Percentiles rank a stretch among this genome's conserved stretches.
These are phyloP conservation scores for Lepus europaeus DNA, from an alignment of 2,113 vertebrate species.

Conservation along the genomic window DNA sequence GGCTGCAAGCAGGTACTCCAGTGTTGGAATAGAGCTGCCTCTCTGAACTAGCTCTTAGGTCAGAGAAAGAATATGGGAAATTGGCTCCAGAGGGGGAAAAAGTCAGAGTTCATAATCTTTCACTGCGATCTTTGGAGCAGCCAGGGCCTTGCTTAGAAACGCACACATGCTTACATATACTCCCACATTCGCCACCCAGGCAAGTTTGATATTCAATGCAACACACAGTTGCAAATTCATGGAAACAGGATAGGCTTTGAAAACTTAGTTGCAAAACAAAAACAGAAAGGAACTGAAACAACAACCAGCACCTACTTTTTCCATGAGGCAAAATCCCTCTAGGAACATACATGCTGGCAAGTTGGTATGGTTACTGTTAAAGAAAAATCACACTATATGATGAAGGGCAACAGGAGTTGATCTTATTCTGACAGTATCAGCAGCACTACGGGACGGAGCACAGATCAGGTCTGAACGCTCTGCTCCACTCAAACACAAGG, in stretches of 20 bases:
- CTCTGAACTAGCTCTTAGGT: not conserved
- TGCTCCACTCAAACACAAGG: not conserved
- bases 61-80: not conserved
- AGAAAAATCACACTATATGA: not conserved
- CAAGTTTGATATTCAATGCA: slow-evolving; percentile 67
- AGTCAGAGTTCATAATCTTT: not conserved
- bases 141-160: not conserved
- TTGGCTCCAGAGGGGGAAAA: not conserved
- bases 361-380: not conserved
- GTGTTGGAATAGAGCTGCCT: not conserved
- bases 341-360: not conserved
- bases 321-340: slow-evolving; percentile 51
- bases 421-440: not conserved
- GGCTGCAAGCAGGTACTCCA: not conserved
- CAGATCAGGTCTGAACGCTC: not conserved
- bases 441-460: not conserved
- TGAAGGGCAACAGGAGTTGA: not conserved
- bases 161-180: not conserved
- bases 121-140: not conserved
- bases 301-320: not conserved
- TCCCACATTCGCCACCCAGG: not conserved
- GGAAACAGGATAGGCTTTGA: slow-evolving; percentile 65
- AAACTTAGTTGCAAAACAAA: slow-evolving; percentile 34
- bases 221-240: slow-evolving; percentile 64
- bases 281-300: not conserved